A percentile compares a stretch with the other conserved stretches of the same genome.
These are phyloP conservation scores for Tachycineta bicolor DNA, from an alignment of 2,113 vertebrate genomes.

Conservation along the genomic window DNA sequence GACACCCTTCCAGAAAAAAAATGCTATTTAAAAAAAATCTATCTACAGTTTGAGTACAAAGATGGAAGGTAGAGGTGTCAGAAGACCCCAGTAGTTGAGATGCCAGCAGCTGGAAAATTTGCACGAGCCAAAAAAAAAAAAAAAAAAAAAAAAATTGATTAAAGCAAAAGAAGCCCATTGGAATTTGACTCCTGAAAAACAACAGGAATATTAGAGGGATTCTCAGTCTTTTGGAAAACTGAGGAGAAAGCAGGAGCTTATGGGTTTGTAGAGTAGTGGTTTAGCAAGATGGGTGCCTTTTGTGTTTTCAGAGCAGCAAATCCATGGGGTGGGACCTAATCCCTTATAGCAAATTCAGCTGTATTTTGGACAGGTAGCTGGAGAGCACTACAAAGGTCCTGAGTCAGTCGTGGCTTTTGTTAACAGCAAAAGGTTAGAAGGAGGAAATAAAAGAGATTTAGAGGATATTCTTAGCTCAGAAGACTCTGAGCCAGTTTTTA, in stretches of 20 bases:
- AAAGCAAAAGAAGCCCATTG: not conserved
- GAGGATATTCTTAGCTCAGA: not conserved
- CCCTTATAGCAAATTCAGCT: not conserved
- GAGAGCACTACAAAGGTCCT: not conserved
- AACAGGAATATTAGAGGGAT: not conserved
- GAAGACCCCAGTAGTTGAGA: not conserved
- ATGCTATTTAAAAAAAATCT: not conserved
- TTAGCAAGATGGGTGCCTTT: not conserved
- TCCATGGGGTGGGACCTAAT: not conserved
- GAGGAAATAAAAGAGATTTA: slow-evolving; percentile 9
- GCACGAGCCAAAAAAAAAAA: not conserved
- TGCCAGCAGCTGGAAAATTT: not conserved
- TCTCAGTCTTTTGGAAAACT: not conserved
- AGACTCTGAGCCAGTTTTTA: slow-evolving; percentile 2
- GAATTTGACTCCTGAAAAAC: not conserved
- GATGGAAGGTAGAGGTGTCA: not conserved
- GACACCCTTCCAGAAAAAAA: not conserved
- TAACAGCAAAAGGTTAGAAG: slow-evolving; percentile 2
- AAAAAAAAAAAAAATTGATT: not conserved
- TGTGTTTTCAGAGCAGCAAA: not conserved
- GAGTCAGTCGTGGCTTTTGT: not conserved
- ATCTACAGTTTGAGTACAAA: not conserved
- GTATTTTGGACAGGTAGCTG: slow-evolving; percentile 2
- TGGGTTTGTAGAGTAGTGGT: not conserved
- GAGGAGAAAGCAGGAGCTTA: not conserved